Percentiles rank a stretch among this genome's conserved stretches.
These are phyloP conservation scores for Pangasius macronema DNA, from an alignment of 2,797 vertebrate genomes.

Conservation along the genomic window DNA sequence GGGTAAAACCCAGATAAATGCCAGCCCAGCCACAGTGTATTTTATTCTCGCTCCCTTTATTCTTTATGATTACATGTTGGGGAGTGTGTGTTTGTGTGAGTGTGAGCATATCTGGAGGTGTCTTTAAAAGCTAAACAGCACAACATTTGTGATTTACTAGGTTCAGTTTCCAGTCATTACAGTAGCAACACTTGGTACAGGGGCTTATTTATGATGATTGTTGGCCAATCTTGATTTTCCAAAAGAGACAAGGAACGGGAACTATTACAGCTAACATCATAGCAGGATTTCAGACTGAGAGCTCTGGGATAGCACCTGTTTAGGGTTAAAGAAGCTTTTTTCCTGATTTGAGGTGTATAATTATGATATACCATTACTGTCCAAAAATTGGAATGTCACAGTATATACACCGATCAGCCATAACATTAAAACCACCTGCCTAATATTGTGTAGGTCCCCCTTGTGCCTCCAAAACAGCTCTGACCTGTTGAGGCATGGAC, in stretches of 20 bases:
- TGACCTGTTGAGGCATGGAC: too few species aligned
- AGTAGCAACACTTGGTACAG: not conserved
- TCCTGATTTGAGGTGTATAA: not conserved
- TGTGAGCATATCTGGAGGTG: constrained; percentile 10
- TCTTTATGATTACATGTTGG: not conserved
- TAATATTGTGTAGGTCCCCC: too few species aligned
- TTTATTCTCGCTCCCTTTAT: not conserved
- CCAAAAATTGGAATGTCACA: not conserved
- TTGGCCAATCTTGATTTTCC: not conserved
- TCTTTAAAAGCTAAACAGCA: constrained; percentile 8
- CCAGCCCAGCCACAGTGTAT: not conserved
- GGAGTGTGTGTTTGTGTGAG: constrained; percentile 25
- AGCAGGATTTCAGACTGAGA: not conserved
- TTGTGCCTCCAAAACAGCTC: too few species aligned
- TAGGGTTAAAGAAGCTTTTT: not conserved
- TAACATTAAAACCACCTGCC: too few species aligned
- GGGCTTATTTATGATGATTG: not conserved
- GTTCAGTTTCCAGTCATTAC: not conserved
- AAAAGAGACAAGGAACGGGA: not conserved
- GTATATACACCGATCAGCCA: too few species aligned
- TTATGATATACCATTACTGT: not conserved
- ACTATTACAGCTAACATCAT: not conserved
- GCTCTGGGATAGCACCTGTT: not conserved
- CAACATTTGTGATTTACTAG: constrained; percentile 15
- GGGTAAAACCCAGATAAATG: not conserved